Percentiles rank a stretch among this genome's conserved stretches.
Evolutionary conservation across 2,113 vertebrate species (phyloP).

Genomic region (Pyrgilauda ruficollis): DNA sequence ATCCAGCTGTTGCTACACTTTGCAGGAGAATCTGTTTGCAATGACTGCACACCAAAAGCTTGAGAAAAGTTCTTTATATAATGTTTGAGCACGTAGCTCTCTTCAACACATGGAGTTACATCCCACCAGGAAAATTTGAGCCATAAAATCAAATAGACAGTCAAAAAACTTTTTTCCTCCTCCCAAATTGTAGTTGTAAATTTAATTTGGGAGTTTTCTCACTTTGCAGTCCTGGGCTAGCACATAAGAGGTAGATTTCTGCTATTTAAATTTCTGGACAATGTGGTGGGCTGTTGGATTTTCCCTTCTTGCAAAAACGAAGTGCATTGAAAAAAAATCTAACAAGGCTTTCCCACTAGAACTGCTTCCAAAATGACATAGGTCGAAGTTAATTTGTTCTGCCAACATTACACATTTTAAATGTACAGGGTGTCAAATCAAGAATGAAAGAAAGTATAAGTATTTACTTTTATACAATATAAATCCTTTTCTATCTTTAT

Average conservation of each 20-base stretch:
- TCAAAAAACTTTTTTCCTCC: neutral
- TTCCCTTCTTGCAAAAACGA: neutral
- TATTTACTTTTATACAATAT: neutral
- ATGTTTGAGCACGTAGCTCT: neutral
- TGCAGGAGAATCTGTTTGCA: neutral
- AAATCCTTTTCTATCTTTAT: neutral
- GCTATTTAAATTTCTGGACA: neutral
- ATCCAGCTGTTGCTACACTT: neutral
- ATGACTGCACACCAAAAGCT: neutral
- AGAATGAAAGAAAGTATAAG: neutral
- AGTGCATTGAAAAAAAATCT: neutral
- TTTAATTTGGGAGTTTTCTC: neutral
- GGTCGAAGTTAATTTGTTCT: neutral
- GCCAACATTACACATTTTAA: neutral
- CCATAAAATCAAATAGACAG: neutral
- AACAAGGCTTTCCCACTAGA: neutral
- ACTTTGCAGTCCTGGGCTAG: neutral
- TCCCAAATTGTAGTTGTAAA: neutral
- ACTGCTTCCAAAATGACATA: neutral
- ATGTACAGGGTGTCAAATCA: neutral
- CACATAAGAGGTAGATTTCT: neutral
- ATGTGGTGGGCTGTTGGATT: neutral
- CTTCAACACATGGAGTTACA: neutral
- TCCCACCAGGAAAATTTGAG: neutral
- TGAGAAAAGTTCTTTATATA: neutral